Evolutionary conservation across 2,113 vertebrate genomes (phyloP), one percentile per base, ranked within the genome.

Genomic region (Hippolais icterina): DNA sequence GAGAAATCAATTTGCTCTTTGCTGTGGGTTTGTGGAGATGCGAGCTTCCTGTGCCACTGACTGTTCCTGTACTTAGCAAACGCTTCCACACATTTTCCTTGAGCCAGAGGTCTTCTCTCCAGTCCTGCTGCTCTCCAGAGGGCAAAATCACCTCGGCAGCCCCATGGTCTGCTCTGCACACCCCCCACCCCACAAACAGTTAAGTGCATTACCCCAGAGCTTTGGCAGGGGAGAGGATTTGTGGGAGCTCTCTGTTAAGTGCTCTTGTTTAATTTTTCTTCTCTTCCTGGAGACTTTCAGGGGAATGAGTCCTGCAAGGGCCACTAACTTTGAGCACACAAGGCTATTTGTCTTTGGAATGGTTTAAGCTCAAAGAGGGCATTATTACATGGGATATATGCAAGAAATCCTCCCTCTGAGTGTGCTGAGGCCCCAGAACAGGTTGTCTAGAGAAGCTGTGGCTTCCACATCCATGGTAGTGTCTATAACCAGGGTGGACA

Each of bases 131-230:
- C 35, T 9, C 15, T 17, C 7, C 2, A 42, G 64, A 47, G 16
- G 12, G 11, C 25, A 1, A 1, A 2, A 9, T 11, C 12, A 1
- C 1, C 6, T 15, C 11, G 0, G 53, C 24, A 42, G 24, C 24
- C 6, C n/a, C 4, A 10, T 20, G 20, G 19, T 46, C 4, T 5
- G 25, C 46, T 24, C 71, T 2, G 8, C 8, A 13, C 4, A 0
- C 4, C 3, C 6, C 5, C 8, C 14, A 2, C 47, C 37, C 33
- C 52, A 5, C 44, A 3, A 14, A 47, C 35, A 81, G 87, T 90
- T 21, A 83, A 82, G 59, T 74, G 13, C 5, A 4, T 16, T 41
- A 70, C 27, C 39, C 24, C 70, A 61, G 28, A 49, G 50, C 24
- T 31, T n/a, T 1, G 3, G 31, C 3, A 8, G 0, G 9, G 44